Evolutionary conservation across 2,888 invertebrate species (phyloP).

Genomic region (Metallyticus violacea): DNA sequence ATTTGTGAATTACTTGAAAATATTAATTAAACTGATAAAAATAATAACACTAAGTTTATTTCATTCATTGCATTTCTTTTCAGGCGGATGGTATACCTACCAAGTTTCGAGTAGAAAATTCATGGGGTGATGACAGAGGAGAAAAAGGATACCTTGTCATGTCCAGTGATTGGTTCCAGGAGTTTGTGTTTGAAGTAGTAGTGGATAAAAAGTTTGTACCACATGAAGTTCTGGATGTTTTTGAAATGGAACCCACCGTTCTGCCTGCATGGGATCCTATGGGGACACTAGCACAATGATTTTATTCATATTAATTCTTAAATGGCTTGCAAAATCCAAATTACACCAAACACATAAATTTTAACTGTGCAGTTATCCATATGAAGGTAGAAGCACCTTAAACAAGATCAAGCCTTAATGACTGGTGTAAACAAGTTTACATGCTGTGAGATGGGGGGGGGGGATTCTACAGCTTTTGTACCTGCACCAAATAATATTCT

Average conservation of each 20-base stretch:
- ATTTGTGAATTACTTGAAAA: too few species aligned
- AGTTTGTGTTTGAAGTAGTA: conserved; percentile 85
- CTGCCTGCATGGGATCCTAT: conserved; percentile 94
- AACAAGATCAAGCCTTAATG: not conserved
- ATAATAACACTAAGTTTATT: too few species aligned
- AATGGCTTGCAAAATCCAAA: not conserved
- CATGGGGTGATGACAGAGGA: conserved; percentile 86
- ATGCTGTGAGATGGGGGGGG: not conserved
- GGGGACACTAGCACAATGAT: conserved; percentile 68
- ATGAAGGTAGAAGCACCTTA: not conserved
- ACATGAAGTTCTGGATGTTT: conserved; percentile 69
- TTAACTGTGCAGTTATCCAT: not conserved
- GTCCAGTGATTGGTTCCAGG: conserved; percentile 83
- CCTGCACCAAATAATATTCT: not conserved
- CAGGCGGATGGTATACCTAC: conserved; percentile 62
- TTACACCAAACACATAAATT: not conserved
- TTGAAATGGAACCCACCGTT: conserved; percentile 69
- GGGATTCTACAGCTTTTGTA: not conserved
- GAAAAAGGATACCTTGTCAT: conserved; percentile 83
- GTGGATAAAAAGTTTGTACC: conserved; percentile 82
- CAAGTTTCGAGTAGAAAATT: conserved; percentile 87
- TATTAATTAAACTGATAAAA: too few species aligned
- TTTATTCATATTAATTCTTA: not conserved
- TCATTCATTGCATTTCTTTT: conserved; percentile 26
- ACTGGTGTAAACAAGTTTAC: not conserved